Percentiles rank a stretch among this genome's conserved stretches.
These are phyloP conservation scores for Zeugodacus cucurbitae DNA, from an alignment of 1,140 invertebrate species.

Conservation along the genomic window DNA sequence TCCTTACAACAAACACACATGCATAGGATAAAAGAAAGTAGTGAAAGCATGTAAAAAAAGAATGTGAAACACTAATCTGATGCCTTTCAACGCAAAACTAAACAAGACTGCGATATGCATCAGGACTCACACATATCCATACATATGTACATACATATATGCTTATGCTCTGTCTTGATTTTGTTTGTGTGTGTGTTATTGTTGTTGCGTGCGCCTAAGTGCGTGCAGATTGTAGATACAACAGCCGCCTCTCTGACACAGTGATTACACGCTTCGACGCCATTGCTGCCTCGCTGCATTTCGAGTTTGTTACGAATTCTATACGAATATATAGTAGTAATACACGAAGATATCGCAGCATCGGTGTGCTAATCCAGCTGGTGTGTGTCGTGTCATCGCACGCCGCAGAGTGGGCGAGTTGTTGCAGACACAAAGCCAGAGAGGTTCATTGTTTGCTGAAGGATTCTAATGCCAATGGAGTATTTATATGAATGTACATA, in stretches of 20 bases:
- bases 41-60: not conserved
- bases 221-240: slow-evolving; percentile 35
- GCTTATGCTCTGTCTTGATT: not conserved
- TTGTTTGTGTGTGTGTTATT: not conserved
- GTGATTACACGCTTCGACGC: slow-evolving; percentile 43
- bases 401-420: not conserved
- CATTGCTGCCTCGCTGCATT: not conserved
- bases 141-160: not conserved
- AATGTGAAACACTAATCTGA: slow-evolving; percentile 5
- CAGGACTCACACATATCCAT: not conserved
- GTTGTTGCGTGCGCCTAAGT: not conserved
- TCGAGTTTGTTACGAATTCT: not conserved
- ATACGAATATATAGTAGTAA: not conserved
- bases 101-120: not conserved
- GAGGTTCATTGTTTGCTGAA: slow-evolving; percentile 18
- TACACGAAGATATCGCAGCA: not conserved
- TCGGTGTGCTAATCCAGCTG: slow-evolving; percentile 27
- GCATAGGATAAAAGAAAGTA: not conserved
- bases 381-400: not conserved
- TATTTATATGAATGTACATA: not conserved
- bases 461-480: not conserved
- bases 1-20: too few relatives aligned
- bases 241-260: not conserved
- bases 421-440: slow-evolving; percentile 47
- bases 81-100: not conserved